These are phyloP conservation scores for Catharus ustulatus DNA, from an alignment of 2,797 vertebrate genomes.

Conservation along the genomic window DNA sequence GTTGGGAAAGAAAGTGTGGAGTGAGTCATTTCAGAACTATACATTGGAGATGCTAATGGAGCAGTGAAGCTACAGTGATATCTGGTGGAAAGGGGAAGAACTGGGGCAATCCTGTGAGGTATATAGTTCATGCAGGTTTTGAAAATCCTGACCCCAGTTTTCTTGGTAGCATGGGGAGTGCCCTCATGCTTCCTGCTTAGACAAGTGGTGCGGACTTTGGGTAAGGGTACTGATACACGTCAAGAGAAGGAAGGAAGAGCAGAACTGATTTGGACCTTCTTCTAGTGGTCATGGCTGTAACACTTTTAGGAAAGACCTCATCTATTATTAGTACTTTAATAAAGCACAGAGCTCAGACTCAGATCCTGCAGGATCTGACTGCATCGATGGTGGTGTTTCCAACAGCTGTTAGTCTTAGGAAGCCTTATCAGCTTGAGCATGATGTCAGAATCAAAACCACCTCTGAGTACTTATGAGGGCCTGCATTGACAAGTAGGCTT, in stretches of 20 bases:
- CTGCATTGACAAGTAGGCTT: not conserved
- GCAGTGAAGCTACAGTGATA: not conserved
- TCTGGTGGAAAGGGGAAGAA: not conserved
- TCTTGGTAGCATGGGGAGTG: not conserved
- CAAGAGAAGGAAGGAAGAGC: not conserved
- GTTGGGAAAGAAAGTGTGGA: not conserved
- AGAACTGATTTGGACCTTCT: not conserved
- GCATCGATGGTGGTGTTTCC: not conserved
- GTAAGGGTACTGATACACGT: not conserved
- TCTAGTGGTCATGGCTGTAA: not conserved
- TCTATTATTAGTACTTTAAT: not conserved
- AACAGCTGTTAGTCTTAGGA: not conserved
- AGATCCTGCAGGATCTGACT: not conserved
- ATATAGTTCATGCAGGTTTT: not conserved
- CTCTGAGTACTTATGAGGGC: not conserved
- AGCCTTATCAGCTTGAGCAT: not conserved
- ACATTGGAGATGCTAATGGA: rapidly evolving
- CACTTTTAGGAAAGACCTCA: not conserved
- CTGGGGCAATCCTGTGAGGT: not conserved
- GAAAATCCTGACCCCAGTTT: not conserved
- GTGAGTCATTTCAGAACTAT: not conserved
- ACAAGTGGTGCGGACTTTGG: not conserved
- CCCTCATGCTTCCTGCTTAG: not conserved
- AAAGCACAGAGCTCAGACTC: not conserved
- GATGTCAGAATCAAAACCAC: not conserved